Percentiles rank a stretch among this genome's conserved stretches.
Conservation (phyloP, 2,888 invertebrate genomes). For the Athalia cordata region DNA sequence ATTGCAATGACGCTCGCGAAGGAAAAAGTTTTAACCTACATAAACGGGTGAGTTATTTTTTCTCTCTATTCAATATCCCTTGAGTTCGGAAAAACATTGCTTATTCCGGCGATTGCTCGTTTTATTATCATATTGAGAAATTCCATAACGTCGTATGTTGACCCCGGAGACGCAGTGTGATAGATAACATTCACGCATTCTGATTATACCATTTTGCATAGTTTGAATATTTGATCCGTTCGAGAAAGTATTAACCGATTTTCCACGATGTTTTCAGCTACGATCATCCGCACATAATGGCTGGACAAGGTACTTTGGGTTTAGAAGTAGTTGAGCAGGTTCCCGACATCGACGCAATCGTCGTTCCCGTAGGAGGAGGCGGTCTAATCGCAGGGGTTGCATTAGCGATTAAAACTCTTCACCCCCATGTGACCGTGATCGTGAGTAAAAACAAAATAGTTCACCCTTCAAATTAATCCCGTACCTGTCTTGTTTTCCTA, state of each 20-base stretch:
- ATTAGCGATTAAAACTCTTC: slow-evolving; percentile 90
- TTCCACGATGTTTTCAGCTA: slow-evolving; percentile 77
- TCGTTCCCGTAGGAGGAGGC: slow-evolving; percentile 96
- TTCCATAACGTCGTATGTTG: no score
- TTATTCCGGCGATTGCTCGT: no score
- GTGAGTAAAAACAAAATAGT: slow-evolving; percentile 76
- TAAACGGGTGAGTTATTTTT: slow-evolving; percentile 86
- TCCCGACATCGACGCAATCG: slow-evolving; percentile 88
- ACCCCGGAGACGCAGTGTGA: no score
- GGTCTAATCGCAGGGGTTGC: slow-evolving; percentile 94
- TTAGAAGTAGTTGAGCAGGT: slow-evolving; percentile 95
- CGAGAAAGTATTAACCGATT: neutral
- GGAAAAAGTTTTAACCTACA: slow-evolving; percentile 84
- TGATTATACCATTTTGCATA: no score
- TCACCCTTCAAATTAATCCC: neutral
- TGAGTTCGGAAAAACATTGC: neutral
- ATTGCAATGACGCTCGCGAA: slow-evolving; percentile 86
- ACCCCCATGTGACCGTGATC: slow-evolving; percentile 88
- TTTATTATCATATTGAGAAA: no score
- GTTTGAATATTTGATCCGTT: no score
- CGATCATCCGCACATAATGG: slow-evolving; percentile 96
- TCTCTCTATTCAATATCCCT: neutral
- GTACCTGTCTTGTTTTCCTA: no score
- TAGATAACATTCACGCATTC: no score
- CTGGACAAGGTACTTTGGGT: slow-evolving; percentile 96